A percentile compares a stretch with the other conserved stretches of the same genome.
Evolutionary conservation across 2,113 vertebrate genomes (phyloP).

Genomic region (Leucoraja erinaceus): DNA sequence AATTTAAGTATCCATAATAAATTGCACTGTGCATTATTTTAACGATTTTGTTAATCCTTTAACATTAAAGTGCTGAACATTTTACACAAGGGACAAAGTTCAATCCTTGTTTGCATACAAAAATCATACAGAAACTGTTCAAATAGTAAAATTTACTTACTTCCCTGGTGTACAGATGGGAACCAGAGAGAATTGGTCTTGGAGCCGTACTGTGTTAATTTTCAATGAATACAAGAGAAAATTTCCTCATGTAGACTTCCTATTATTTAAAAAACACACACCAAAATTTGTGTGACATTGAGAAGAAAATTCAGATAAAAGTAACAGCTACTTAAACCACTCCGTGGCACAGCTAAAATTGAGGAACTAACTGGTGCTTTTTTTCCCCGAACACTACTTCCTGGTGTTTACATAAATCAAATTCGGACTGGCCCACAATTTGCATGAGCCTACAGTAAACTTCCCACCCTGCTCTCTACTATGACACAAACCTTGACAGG

Average conservation of each 20-base stretch:
- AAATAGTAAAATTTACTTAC: background rate
- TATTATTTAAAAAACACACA: background rate
- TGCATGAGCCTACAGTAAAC: constrained; percentile 14
- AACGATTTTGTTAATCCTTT: background rate
- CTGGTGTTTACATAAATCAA: constrained; percentile 38
- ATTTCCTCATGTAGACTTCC: background rate
- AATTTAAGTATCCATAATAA: background rate
- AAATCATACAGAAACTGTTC: background rate
- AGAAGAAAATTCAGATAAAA: background rate
- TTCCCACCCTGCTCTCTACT: background rate
- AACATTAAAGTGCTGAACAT: background rate
- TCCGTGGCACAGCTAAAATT: background rate
- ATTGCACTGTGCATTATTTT: background rate
- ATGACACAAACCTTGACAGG: background rate
- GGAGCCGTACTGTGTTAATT: background rate
- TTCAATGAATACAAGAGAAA: background rate
- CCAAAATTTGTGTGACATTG: background rate
- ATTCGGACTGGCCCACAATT: constrained; percentile 14
- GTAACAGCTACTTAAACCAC: background rate
- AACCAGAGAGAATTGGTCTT: constrained; percentile 7
- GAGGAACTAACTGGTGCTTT: constrained; percentile 15
- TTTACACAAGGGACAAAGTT: background rate
- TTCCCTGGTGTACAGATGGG: background rate
- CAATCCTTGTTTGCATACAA: background rate
- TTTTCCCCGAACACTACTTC: background rate